Base-by-base conservation (phyloP, 2,113 vertebrate genomes). In the Hemichromis elongatus region DNA sequence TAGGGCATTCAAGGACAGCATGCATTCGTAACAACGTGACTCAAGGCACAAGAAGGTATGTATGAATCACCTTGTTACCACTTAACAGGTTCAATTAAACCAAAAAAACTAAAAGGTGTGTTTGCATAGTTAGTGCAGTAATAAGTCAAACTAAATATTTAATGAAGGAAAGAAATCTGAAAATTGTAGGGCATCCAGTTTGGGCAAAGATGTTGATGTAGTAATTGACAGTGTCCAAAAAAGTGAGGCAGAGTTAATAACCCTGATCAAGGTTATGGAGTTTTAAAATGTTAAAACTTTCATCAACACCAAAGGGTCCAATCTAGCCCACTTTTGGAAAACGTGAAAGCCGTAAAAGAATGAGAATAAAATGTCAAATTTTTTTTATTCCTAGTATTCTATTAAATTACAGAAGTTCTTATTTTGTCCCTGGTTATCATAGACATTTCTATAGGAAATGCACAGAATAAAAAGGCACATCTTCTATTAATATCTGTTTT, bases 141-240 rank as follows among this genome's bases (percentile, higher is more conserved):
- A 70, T 70, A 21, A 70, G 40, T 47, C 66, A 28, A 70, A 40
- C 11, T 70, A 70, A 70, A 70, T 40, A 21, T 40, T 66, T 21
- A 9, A 40, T 66, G 35, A 68, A 68, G 37, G 37, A 13, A 68
- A 68, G 63, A 68, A 68, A 42, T 68, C 35, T 2, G 3, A 30
- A 33, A 35, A 21, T 7, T 40, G 37, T 11, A 66, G 33, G 0
- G 33, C 6, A 2, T 66, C 35, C 40, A n/a, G 2, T 1, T 66
- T 66, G n/a, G n/a, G n/a, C n/a, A n/a, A n/a, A n/a, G n/a, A n/a
- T n/a, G n/a, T n/a, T n/a, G n/a, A n/a, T n/a, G n/a, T n/a, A n/a
- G 6, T 50, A 73, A 73, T 28, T 73, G 24, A 75, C 26, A 50
- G 24, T 6, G 19, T 75, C 68, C n/a, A n/a, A n/a, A n/a, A 3